Evolutionary conservation across 2,888 invertebrate species (phyloP), one percentile per base, ranked within the genome.

Genomic region (Pachydiplax longipennis): DNA sequence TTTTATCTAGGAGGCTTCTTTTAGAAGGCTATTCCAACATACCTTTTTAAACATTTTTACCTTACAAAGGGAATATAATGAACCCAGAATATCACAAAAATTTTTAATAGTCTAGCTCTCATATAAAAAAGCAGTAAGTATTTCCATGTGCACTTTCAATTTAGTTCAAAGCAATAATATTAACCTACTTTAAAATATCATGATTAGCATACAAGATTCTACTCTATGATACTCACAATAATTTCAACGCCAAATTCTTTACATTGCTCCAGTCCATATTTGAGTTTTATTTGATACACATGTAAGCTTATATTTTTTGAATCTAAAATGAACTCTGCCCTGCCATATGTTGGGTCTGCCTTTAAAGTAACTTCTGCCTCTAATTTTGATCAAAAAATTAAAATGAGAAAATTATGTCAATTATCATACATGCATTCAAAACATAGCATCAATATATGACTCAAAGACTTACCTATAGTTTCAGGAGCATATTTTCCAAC

Each of bases 401-500:
- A 44, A 44, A 44, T 44, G 4, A 65, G 0, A 15, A 22, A 0
- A 61, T 61, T 1, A 58, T 58, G 8, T 58, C 8, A 58, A 2
- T 58, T 13, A 58, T 58, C 1, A 22, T 58, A 58, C 22, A 22
- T 58, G 2, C 1, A 22, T 65, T n/a, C 0, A 18, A 44, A 53
- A 5, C 53, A 2, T 53, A 1, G 13, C 13, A 10, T 73, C 12
- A 12, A 22, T 73, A 0, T 18, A 31, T 31, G 2, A 12, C 31
- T 25, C 73, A 73, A 12, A 73, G 0, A 80, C 73, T 53, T 31
- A 80, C 90, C 31, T 22, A 80, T 25, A 22, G 53, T 44, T 22
- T 22, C 22, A 18, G 92, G 92, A 13, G 92, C 91, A 91, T 92
- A 90, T 44, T 92, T 91, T 53, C 93, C 93, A 22, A 90, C 90